Evolutionary conservation across 2,797 vertebrate species (phyloP).

Genomic region (Bufotes viridis): DNA sequence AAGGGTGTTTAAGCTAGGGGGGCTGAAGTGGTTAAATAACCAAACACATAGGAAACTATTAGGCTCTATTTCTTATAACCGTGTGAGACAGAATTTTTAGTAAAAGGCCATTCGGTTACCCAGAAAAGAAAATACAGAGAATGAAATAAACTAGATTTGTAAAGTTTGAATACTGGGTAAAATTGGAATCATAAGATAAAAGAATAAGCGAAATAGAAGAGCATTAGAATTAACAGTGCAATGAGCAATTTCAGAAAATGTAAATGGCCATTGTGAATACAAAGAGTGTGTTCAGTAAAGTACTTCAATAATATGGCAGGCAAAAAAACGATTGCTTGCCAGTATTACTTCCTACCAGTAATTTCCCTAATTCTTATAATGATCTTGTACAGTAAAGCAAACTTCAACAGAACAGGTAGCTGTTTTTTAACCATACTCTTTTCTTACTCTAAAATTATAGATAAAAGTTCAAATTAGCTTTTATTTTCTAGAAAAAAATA

Average conservation of each 20-base stretch:
- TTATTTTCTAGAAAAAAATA: background rate
- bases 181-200: constrained; percentile 1
- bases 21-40: too few relatives aligned
- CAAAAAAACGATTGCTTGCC: constrained; percentile 5
- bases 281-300: constrained; percentile 27
- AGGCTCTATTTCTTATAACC: background rate
- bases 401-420: constrained; percentile 18
- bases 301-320: background rate
- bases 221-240: constrained; percentile 25
- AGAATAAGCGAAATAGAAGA: constrained; percentile 7
- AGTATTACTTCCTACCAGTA: constrained; percentile 5
- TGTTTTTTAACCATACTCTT: constrained; percentile 17
- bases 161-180: background rate
- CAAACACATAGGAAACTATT: background rate
- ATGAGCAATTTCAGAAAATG: constrained; percentile 32
- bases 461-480: background rate
- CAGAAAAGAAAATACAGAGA: background rate
- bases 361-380: constrained; percentile 45
- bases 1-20: too few relatives aligned
- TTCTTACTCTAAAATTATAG: constrained; percentile 11
- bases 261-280: constrained; percentile 22
- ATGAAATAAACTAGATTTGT: background rate
- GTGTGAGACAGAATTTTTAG: background rate
- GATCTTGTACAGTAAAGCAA: constrained; percentile 32
- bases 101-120: background rate